Evolutionary conservation across 2,797 vertebrate genomes (phyloP), one percentile per base, ranked within the genome.

Genomic region (Sus cebifrons): DNA sequence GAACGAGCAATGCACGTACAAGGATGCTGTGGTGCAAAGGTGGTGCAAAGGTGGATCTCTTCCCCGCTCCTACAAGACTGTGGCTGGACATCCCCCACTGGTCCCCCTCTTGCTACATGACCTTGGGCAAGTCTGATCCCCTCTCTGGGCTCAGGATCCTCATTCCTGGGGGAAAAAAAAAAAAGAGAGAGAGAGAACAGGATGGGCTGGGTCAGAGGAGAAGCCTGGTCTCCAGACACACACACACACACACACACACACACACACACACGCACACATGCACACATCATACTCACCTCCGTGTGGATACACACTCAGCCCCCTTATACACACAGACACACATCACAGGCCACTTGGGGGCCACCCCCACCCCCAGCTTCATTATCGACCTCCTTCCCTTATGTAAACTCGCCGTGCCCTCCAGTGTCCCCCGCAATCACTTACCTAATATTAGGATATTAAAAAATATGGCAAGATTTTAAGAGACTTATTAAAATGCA

Each of bases 361-460:
- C 86, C 87, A 29, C 97, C 91, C 85, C 95, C 98, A 96, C 97
- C 97, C 95, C 97, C 84, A 93, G 97, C 97, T 97, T 97, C 97
- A 94, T 98, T 94, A 96, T 64, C 93, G 90, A 95, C 97, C 94
- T 95, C 78, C 95, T 97, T 94, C 97, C 88, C 94, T 98, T 98
- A 97, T 92, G 98, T 98, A 98, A 98, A 99, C 98, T 98, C 98
- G 91, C 98, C 97, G 97, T 99, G 98, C 98, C 98, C 98, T 99
- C 98, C 98, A 98, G 98, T 98, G 98, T 99, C 98, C 98, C 98
- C 97, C 98, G 98, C 98, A 99, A 99, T 99, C 98, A 98, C 98
- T 99, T 98, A 98, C 98, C 98, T 99, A 99, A 99, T 99, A 99
- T 98, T 99, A 99, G 98, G 98, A 99, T 99, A 99, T 99, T 99